Evolutionary conservation across 2,888 invertebrate species (phyloP).

Genomic region (Phengaris arion): DNA sequence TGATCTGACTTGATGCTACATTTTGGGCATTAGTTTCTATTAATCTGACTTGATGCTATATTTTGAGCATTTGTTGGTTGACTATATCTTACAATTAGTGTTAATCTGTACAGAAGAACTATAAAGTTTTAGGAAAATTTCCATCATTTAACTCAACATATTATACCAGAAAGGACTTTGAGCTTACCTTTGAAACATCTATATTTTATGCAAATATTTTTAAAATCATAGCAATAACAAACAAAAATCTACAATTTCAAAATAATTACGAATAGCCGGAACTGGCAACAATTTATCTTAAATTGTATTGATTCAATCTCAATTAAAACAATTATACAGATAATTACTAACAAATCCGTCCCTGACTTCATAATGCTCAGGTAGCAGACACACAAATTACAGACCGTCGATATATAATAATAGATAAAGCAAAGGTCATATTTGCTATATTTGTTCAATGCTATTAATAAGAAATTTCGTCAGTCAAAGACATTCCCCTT

Average conservation of each 20-base stretch:
- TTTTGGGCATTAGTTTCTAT: too few species aligned
- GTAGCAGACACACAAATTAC: constrained; percentile 11
- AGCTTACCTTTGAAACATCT: background rate
- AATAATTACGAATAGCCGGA: background rate
- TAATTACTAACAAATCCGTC: constrained; percentile 2
- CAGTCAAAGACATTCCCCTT: background rate
- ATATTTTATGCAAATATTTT: background rate
- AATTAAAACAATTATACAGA: constrained; percentile 23
- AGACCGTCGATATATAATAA: constrained; percentile 13
- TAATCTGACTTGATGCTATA: too few species aligned
- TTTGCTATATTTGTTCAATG: constrained; percentile 6
- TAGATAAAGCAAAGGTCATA: constrained; percentile 11
- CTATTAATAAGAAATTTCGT: constrained; percentile 2
- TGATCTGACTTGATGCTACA: too few species aligned
- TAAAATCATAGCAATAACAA: background rate
- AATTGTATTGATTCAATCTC: constrained; percentile 6
- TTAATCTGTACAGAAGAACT: too few species aligned
- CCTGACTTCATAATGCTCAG: constrained; percentile 7
- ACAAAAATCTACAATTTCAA: background rate
- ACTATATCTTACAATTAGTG: too few species aligned
- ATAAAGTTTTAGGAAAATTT: too few species aligned
- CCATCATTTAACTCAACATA: background rate
- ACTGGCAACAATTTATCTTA: background rate
- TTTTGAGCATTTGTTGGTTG: too few species aligned
- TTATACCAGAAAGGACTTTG: background rate